phyloP scores from a whole-genome alignment of 1,140 invertebrate species.

The Nomia melanderi region DNA sequence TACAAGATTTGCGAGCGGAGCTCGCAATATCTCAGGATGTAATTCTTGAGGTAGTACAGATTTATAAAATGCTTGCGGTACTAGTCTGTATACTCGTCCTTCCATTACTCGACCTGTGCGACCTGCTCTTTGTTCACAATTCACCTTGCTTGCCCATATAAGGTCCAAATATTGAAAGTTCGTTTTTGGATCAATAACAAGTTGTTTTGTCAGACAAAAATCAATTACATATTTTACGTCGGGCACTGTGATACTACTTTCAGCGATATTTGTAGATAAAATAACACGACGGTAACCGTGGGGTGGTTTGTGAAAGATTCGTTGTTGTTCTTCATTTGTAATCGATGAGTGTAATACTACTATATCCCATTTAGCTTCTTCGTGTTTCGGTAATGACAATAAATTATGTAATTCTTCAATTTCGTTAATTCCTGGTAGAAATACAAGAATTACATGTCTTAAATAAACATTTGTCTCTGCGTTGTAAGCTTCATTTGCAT shows the following conservation, averaged over 20 bases:
- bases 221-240: constrained; percentile 98
- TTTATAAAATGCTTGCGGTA: constrained; percentile 88
- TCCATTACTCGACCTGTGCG: constrained; percentile 92
- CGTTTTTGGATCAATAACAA: constrained; percentile 87
- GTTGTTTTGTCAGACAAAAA: constrained; percentile 94
- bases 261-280: constrained; percentile 97
- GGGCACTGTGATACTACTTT: constrained; percentile 97
- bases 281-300: constrained; percentile 90
- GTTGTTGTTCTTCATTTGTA: constrained; percentile 87
- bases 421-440: constrained; percentile 92
- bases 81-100: constrained; percentile 93
- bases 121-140: constrained; percentile 94
- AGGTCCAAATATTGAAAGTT: constrained; percentile 91
- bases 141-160: constrained; percentile 94
- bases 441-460: constrained; percentile 89
- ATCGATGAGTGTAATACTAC: constrained; percentile 88
- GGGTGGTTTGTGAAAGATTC: constrained; percentile 85
- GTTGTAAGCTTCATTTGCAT: constrained; percentile 47
- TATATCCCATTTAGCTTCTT: constrained; percentile 81
- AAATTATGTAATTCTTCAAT: constrained; percentile 85
- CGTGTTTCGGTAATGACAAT: constrained; percentile 63
- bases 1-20: constrained; percentile 92
- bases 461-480: constrained; percentile 29
- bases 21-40: constrained; percentile 89
- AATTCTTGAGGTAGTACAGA: constrained; percentile 80